Evolutionary conservation across 2,888 invertebrate genomes (phyloP).

Genomic region (Neoitamus cyanurus): DNA sequence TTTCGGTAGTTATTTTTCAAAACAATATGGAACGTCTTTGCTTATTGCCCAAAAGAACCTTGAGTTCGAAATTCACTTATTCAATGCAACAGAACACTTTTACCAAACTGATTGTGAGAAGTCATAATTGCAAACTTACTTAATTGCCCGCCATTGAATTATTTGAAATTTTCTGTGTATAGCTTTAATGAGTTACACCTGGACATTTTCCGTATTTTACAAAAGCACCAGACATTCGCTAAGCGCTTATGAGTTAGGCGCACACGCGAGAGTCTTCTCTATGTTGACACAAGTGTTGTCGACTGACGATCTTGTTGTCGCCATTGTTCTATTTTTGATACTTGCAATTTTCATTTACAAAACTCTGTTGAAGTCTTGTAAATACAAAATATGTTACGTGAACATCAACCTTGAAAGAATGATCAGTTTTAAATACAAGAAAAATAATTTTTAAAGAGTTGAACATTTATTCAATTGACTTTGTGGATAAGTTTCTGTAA

Average conservation of each 20-base stretch:
- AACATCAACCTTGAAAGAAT: neutral
- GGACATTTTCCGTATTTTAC: neutral
- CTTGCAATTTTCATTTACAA: neutral
- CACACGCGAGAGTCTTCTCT: neutral
- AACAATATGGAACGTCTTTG: no score
- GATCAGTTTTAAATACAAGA: neutral
- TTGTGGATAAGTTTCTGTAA: no score
- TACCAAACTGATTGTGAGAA: neutral
- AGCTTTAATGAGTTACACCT: neutral
- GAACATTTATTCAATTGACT: no score
- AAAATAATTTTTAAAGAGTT: no score
- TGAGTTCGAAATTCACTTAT: no score
- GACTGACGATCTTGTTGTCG: neutral
- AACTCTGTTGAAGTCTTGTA: neutral
- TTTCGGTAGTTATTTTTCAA: no score
- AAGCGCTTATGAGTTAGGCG: neutral
- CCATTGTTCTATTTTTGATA: neutral
- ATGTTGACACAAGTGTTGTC: constrained; percentile 13
- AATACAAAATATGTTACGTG: neutral
- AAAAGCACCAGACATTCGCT: neutral
- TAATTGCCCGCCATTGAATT: neutral
- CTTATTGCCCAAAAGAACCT: no score
- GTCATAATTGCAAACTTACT: neutral
- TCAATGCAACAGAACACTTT: no score
- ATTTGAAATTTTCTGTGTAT: neutral